Conservation (phyloP, 1,140 invertebrate genomes). For the Papilio polyxenes region DNA sequence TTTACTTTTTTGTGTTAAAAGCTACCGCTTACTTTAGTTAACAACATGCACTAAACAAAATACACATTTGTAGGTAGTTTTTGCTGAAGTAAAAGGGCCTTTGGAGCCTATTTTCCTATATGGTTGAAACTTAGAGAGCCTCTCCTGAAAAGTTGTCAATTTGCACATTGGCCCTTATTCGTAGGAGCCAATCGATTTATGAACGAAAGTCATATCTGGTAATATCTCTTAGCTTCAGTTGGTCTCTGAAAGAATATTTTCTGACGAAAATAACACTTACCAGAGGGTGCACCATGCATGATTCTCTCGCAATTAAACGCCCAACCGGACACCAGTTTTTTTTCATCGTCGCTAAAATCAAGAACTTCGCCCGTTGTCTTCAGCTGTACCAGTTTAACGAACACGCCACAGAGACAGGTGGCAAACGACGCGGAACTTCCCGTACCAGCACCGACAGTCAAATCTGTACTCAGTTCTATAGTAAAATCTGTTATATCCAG, state of each 20-base stretch:
- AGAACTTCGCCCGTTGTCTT: conserved; percentile 52
- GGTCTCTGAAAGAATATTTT: neutral
- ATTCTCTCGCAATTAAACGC: conserved; percentile 92
- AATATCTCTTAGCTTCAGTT: too few relatives aligned
- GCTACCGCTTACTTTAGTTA: too few relatives aligned
- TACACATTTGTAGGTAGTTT: too few relatives aligned
- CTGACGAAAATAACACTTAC: conserved; percentile 55
- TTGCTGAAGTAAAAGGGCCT: too few relatives aligned
- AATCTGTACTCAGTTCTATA: conserved; percentile 82
- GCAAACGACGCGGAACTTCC: conserved; percentile 95
- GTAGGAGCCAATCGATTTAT: too few relatives aligned
- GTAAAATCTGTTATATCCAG: conserved; percentile 77
- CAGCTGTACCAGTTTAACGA: conserved; percentile 82
- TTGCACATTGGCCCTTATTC: too few relatives aligned
- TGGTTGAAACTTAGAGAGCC: too few relatives aligned
- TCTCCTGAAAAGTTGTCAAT: too few relatives aligned
- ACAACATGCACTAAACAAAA: too few relatives aligned
- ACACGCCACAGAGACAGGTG: conserved; percentile 88
- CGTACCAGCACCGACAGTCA: conserved; percentile 85
- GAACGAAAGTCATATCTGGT: too few relatives aligned
- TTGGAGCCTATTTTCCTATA: too few relatives aligned
- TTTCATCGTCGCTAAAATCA: conserved; percentile 60
- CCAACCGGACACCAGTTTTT: conserved; percentile 87
- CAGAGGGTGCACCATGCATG: conserved; percentile 94
- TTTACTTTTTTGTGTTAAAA: too few relatives aligned